phyloP scores from a whole-genome alignment of 2,797 vertebrate genomes.

The Acipenser ruthenus region DNA sequence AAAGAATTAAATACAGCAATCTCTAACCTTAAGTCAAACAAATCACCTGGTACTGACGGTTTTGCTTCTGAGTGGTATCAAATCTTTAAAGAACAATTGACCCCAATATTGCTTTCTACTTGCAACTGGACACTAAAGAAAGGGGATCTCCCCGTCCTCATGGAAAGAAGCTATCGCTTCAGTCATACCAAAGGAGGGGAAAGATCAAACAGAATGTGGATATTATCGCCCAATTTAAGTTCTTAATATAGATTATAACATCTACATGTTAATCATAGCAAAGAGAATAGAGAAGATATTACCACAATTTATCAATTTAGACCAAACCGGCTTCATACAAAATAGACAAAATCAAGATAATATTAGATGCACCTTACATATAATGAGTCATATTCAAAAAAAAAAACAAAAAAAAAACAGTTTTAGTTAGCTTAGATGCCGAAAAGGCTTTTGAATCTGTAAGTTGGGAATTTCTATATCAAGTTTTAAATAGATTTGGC shows the following conservation, averaged over 20 bases:
- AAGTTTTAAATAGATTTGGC: slow-evolving; percentile 13
- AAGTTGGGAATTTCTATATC: slow-evolving; percentile 14
- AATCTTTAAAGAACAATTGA: slow-evolving; percentile 18
- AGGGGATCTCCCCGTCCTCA: slow-evolving; percentile 1
- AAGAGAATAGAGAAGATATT: slow-evolving; percentile 13
- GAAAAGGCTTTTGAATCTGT: slow-evolving; percentile 18
- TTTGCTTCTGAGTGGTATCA: slow-evolving; percentile 21
- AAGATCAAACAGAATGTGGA: slow-evolving; percentile 15
- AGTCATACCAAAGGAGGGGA: slow-evolving; percentile 13
- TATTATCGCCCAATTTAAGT: slow-evolving; percentile 17
- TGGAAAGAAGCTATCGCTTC: slow-evolving; percentile 24
- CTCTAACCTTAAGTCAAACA: slow-evolving; percentile 11
- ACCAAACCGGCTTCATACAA: slow-evolving; percentile 21
- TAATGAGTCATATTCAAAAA: slow-evolving; percentile 12
- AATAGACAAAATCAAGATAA: slow-evolving; percentile 21
- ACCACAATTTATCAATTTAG: slow-evolving; percentile 7
- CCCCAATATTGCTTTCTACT: slow-evolving; percentile 6
- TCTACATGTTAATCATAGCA: slow-evolving; percentile 21
- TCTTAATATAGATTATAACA: slow-evolving; percentile 17
- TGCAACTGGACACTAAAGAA: slow-evolving; percentile 21
- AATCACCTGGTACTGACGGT: slow-evolving; percentile 12
- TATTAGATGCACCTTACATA: not conserved
- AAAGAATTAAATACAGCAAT: slow-evolving; percentile 20
- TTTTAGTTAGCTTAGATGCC: slow-evolving; percentile 6
- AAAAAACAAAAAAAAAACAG: not conserved